Evolutionary conservation across 30 jellyfish, hydroid and myxozoan genomes (phyloP), one percentile per base, ranked within the genome.

Genomic region (Sanderia malayensis): DNA sequence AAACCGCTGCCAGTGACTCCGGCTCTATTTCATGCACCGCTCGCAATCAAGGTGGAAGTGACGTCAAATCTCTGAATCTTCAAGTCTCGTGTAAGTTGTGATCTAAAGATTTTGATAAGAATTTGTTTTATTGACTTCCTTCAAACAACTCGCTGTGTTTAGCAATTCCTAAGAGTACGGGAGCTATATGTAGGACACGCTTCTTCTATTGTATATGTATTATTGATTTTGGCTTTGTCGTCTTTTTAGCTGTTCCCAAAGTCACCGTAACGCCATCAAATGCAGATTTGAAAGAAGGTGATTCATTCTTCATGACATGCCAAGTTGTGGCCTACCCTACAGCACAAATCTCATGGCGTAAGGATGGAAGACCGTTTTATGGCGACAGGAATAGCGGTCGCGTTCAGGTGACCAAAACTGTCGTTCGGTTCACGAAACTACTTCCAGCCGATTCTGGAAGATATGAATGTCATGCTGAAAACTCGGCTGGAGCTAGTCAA

Each of bases 381-480:
- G 94, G 86, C 22, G 94, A 71, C 31, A 24, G 86, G 0, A 49
- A 29, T 3, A 28, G 69, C 2, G 77, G 77, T 18, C 81, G 94
- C 19, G 94, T 82, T 0, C 31, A 23, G 7, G 86, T 82, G 31
- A 23, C 83, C 27, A 76, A 71, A 0, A 41, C 71, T 18, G 23
- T 47, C 79, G 47, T 82, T 26, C 32, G 76, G 49, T 70, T 82
- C 67, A 59, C 25, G 24, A 57, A 13, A 0, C 86, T 71, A 21
- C 49, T 63, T 10, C 67, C 74, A 4, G 94, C 83, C 28, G 94
- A 82, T 63, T 59, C 94, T 9, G 94, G 86, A 18, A 20, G 46
- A 4, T 82, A 82, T 62, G 84, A 71, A 47, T 82, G 94, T 64
- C 23, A 46, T 31, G 94, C 94, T 4, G 82, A 70, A 59, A 82